Base-by-base conservation (phyloP, 1,140 invertebrate genomes). In the Callitettix versicolor region DNA sequence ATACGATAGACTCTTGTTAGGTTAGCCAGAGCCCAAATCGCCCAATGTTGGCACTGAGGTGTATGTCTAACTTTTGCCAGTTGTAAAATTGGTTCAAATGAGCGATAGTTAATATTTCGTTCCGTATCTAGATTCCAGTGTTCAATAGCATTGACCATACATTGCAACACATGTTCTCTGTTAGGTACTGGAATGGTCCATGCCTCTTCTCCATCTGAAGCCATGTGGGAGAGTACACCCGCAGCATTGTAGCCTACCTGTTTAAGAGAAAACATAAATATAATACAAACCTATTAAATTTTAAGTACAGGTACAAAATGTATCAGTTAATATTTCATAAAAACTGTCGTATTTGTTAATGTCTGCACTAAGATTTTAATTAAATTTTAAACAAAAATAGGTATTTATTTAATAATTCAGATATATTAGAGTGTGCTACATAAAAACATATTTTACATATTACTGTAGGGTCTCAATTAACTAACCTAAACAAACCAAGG, bases 21-120 rank as follows among this genome's bases (percentile, higher is more conserved):
- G 75, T 98, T 98, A 26, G 93, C 92, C 36, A 98, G 74, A 5
- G 94, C 95, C 95, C 95, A 98, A n/a, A 90, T 85, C 2, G 93
- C 91, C 94, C 94, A 97, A 66, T 92, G 82, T 67, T 95, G 91
- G 69, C 91, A 95, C 67, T 91, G 82, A 0, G 88, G 85, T 2
- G 90, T 93, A 60, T 93, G 85, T 65, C 82, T 81, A 50, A 86
- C 79, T 58, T 81, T 76, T 3, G 94, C 76, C 38, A 97, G 71
- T 54, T 85, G 76, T 6, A 97, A 71, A 58, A 96, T 90, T 3
- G 94, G 94, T 65, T 91, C 81, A 73, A 97, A 96, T 17, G 90
- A 94, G 58, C 92, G 81, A 69, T 98, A 98, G 73, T 98, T 98
- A 57, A 98, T 98, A 66, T 95, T 98, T 21, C 95, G 75, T 61